Percentiles rank a stretch among this genome's conserved stretches.
Evolutionary conservation across 2,888 invertebrate genomes (phyloP).

Genomic region (Ennomos quercinarius): DNA sequence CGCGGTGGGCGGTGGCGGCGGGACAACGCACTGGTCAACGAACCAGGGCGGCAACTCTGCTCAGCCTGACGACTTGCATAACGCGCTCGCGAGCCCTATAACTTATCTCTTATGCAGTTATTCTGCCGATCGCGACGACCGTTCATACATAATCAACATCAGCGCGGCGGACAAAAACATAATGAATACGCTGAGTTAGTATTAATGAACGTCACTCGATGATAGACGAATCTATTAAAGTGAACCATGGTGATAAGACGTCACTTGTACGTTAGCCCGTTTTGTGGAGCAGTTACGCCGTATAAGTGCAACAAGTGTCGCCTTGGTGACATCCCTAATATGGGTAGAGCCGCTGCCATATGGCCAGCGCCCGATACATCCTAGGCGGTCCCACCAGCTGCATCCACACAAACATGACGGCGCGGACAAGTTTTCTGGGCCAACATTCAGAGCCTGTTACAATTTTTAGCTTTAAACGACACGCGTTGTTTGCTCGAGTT

Average conservation of each 20-base stretch:
- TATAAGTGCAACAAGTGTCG: constrained; percentile 85
- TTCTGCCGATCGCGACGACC: constrained; percentile 43
- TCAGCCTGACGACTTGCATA: constrained; percentile 71
- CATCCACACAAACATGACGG: constrained; percentile 52
- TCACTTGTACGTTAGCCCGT: constrained; percentile 59
- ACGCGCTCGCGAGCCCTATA: constrained; percentile 62
- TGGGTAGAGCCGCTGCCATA: constrained; percentile 78
- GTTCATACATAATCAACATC: constrained; percentile 45
- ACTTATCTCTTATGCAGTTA: constrained; percentile 70
- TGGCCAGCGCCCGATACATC: constrained; percentile 77
- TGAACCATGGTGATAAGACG: constrained; percentile 63
- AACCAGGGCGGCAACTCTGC: constrained; percentile 71
- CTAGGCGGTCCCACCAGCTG: constrained; percentile 66
- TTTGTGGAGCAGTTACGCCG: constrained; percentile 80
- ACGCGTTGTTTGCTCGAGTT: constrained; percentile 6
- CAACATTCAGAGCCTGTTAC: constrained; percentile 3
- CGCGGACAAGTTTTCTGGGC: constrained; percentile 55
- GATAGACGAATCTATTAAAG: constrained; percentile 48
- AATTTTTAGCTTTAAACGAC: constrained; percentile 1
- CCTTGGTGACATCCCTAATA: constrained; percentile 82
- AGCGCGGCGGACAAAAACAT: constrained; percentile 38
- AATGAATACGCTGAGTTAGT: constrained; percentile 34
- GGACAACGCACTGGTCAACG: constrained; percentile 84
- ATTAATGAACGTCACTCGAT: constrained; percentile 50
- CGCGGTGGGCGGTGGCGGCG: constrained; percentile 78